Evolutionary conservation across 2,797 vertebrate genomes (phyloP).

Genomic region (Dendrocincla tyrannina): DNA sequence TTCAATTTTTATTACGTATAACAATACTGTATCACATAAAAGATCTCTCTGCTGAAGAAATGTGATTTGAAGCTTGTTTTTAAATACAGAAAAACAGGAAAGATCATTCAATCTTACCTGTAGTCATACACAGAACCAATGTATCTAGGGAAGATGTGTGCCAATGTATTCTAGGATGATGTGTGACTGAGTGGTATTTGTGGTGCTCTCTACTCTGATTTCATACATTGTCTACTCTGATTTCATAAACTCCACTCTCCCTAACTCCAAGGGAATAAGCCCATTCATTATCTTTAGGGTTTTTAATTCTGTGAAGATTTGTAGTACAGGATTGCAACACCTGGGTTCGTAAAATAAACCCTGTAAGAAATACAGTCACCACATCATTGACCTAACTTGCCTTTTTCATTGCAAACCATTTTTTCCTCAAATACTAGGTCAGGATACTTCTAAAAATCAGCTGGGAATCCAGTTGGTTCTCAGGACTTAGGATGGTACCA

Average conservation of each 20-base stretch:
- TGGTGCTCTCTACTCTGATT: neutral
- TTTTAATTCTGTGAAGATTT: neutral
- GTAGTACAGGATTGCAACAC: neutral
- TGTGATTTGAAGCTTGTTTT: neutral
- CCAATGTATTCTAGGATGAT: neutral
- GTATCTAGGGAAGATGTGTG: neutral
- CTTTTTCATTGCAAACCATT: neutral
- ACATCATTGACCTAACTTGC: neutral
- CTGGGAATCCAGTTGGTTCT: neutral
- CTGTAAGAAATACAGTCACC: neutral
- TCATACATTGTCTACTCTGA: neutral
- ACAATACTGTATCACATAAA: neutral
- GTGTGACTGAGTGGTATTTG: neutral
- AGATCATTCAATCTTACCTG: neutral
- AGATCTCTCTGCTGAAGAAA: neutral
- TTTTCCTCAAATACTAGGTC: neutral
- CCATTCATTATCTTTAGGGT: neutral
- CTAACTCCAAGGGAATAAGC: neutral
- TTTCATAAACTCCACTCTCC: neutral
- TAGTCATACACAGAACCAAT: neutral
- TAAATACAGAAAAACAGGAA: neutral
- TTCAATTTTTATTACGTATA: neutral
- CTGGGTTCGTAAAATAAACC: neutral
- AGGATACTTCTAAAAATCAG: neutral
- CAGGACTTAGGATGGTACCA: neutral